Evolutionary conservation across 2,888 invertebrate genomes (phyloP).

Genomic region (Epinotia bilunana): DNA sequence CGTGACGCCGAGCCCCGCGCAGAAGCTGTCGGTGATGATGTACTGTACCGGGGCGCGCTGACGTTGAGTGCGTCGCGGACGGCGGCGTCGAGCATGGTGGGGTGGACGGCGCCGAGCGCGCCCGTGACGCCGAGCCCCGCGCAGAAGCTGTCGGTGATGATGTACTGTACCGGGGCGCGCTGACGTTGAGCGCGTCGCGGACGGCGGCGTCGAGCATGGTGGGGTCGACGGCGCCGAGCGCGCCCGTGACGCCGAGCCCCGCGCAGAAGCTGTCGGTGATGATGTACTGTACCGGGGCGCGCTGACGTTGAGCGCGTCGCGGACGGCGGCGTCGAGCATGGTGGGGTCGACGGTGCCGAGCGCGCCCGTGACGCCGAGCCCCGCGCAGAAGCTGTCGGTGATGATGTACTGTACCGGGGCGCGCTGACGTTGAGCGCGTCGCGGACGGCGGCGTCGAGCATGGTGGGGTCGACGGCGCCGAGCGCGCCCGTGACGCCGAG

Average conservation of each 20-base stretch:
- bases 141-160: constrained; percentile 96
- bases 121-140: constrained; percentile 96
- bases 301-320: constrained; percentile 94
- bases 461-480: constrained; percentile 94
- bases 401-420: constrained; percentile 86
- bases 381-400: constrained; percentile 98
- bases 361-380: constrained; percentile 95
- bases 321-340: constrained; percentile 95
- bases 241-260: constrained; percentile 94
- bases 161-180: constrained; percentile 88
- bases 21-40: constrained; percentile 94
- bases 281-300: constrained; percentile 87
- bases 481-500: constrained; percentile 96
- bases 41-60: constrained; percentile 88
- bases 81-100: constrained; percentile 95
- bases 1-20: constrained; percentile 95
- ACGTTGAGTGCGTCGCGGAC: constrained; percentile 95
- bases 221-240: constrained; percentile 96
- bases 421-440: constrained; percentile 95
- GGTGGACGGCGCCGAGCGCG: constrained; percentile 95
- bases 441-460: constrained; percentile 96
- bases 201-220: constrained; percentile 95
- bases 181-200: constrained; percentile 94
- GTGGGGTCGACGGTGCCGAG: constrained; percentile 95
- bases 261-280: constrained; percentile 98